These are phyloP conservation scores for cat (Felis catus) DNA, from an alignment of 2,113 vertebrate genomes.

Conservation along the genomic window F.catus_Fca126_mat1.0 CM031415.1:98873501-98874000, in stretches of 20 bases:
- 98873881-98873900: neutral
- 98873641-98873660: neutral
- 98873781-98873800: neutral
- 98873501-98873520: neutral
- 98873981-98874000: conserved; percentile 2
- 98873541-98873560: neutral
- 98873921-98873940: neutral
- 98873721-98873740: neutral
- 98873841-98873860: neutral
- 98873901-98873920: neutral
- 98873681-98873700: neutral
- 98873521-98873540: neutral
- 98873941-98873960: neutral
- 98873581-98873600: neutral
- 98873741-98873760: neutral
- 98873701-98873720: neutral
- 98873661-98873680: neutral
- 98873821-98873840: neutral
- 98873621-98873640: neutral
- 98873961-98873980: neutral
- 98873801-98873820: neutral
- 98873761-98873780: neutral
- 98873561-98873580: neutral
- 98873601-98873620: neutral
- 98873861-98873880: neutral